A percentile compares a stretch with the other conserved stretches of the same genome.
These are phyloP conservation scores for Zaprionus lachaisei DNA, from an alignment of 1,140 invertebrate species.

Conservation along the genomic window DNA sequence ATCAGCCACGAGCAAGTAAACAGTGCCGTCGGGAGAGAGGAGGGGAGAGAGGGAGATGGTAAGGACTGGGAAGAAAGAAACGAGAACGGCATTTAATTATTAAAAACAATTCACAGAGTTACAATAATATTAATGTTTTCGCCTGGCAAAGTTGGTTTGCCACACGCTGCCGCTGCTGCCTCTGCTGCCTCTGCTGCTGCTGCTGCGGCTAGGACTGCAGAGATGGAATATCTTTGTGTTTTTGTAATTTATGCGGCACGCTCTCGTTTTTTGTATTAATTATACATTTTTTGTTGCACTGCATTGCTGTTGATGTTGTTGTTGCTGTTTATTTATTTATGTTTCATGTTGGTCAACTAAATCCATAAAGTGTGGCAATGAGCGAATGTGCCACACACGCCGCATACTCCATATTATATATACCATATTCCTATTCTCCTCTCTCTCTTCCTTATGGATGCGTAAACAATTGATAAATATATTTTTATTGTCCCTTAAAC, in stretches of 20 bases:
- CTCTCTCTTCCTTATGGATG: slow-evolving; percentile 19
- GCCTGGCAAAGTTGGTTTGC: slow-evolving; percentile 3
- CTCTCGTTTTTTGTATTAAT: slow-evolving; percentile 29
- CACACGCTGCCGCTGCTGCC: background rate
- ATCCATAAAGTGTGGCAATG: slow-evolving; percentile 53
- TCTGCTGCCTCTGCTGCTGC: background rate
- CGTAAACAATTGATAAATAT: slow-evolving; percentile 43
- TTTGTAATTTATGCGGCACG: slow-evolving; percentile 51
- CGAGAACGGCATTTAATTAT: slow-evolving; percentile 58
- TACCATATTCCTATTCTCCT: slow-evolving; percentile 11
- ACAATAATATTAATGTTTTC: slow-evolving; percentile 12
- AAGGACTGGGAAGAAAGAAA: background rate
- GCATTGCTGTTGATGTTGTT: background rate
- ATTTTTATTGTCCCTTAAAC: slow-evolving; percentile 33
- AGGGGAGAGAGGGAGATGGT: background rate
- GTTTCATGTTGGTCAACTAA: slow-evolving; percentile 35
- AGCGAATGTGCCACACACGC: slow-evolving; percentile 9
- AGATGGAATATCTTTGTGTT: slow-evolving; percentile 2
- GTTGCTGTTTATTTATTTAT: slow-evolving; percentile 42
- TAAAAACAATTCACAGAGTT: slow-evolving; percentile 52
- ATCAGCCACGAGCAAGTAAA: background rate
- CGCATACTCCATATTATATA: slow-evolving; percentile 20
- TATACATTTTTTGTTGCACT: slow-evolving; percentile 23
- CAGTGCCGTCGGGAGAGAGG: background rate
- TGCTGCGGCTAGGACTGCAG: background rate